Percentiles rank a stretch among this genome's conserved stretches.
Evolutionary conservation across 2,888 invertebrate species (phyloP).

Genomic region (Caenorhabditis japonica): DNA sequence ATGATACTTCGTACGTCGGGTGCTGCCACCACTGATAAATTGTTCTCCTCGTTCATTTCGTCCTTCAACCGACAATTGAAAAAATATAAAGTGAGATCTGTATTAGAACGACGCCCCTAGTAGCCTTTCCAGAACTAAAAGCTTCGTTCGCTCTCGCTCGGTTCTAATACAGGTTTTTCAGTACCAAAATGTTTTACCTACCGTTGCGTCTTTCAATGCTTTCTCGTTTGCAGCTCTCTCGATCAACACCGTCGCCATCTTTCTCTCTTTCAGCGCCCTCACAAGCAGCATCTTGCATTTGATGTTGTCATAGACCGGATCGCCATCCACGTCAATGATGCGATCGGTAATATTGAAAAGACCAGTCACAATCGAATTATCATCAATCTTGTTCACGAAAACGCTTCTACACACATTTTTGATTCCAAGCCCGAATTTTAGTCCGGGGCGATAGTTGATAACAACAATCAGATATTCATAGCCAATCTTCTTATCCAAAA

Average conservation of each 20-base stretch:
- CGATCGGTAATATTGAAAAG: constrained; percentile 45
- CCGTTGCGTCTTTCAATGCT: constrained; percentile 36
- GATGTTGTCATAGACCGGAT: constrained; percentile 19
- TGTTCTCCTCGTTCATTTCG: constrained; percentile 47
- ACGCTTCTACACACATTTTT: constrained; percentile 42
- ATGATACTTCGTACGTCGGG: constrained; percentile 46
- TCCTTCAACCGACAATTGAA: constrained; percentile 16
- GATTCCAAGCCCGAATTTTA: constrained; percentile 49
- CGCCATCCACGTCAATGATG: constrained; percentile 47
- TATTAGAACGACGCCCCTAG: too few species aligned
- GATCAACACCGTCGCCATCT: constrained; percentile 25
- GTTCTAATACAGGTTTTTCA: too few species aligned
- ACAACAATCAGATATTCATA: constrained; percentile 36
- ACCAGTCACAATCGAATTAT: constrained; percentile 43
- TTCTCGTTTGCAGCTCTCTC: constrained; percentile 42
- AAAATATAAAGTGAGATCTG: too few species aligned
- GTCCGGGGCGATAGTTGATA: constrained; percentile 26
- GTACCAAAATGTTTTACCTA: too few species aligned
- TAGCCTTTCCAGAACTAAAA: too few species aligned
- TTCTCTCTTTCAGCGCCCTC: constrained; percentile 38
- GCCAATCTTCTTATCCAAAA: constrained; percentile 28
- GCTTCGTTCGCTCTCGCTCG: too few species aligned
- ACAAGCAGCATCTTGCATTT: constrained; percentile 38
- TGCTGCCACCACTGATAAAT: constrained; percentile 34
- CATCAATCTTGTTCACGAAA: constrained; percentile 42